Evolutionary conservation across 2,797 vertebrate species (phyloP).

Genomic region (Syncerus caffer): DNA sequence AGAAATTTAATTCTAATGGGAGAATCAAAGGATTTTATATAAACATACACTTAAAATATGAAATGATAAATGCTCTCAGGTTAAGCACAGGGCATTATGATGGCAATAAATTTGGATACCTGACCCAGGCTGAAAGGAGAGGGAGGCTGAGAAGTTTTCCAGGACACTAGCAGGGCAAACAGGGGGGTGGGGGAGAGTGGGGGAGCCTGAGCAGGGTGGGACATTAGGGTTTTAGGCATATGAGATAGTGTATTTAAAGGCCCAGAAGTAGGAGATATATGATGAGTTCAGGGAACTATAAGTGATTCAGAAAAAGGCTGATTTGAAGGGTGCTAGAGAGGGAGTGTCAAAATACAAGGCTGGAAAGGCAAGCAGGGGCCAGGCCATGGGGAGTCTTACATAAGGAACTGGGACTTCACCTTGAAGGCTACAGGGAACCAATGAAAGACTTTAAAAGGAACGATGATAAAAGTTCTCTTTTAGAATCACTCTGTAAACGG

Average conservation of each 20-base stretch:
- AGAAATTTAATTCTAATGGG: slow-evolving; percentile 1
- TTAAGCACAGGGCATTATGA: neutral
- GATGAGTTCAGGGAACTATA: neutral
- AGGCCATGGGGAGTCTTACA: neutral
- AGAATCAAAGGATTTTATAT: neutral
- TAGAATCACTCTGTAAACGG: neutral
- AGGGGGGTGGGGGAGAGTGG: neutral
- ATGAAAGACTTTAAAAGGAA: neutral
- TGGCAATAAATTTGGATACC: neutral
- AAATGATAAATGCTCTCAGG: neutral
- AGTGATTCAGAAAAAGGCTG: neutral
- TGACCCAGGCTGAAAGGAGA: neutral
- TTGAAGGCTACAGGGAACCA: neutral
- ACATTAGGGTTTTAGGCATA: neutral
- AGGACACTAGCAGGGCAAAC: neutral
- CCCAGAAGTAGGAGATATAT: neutral
- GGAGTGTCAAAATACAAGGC: neutral
- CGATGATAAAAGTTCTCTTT: neutral
- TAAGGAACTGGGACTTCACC: neutral
- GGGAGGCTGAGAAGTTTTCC: neutral
- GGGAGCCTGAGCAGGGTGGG: neutral
- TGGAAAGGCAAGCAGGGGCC: neutral
- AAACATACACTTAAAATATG: neutral
- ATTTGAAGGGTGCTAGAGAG: neutral
- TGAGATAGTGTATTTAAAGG: neutral